These are phyloP conservation scores for Anser cygnoides DNA, from an alignment of 2,113 vertebrate genomes.

Conservation along the genomic window DNA sequence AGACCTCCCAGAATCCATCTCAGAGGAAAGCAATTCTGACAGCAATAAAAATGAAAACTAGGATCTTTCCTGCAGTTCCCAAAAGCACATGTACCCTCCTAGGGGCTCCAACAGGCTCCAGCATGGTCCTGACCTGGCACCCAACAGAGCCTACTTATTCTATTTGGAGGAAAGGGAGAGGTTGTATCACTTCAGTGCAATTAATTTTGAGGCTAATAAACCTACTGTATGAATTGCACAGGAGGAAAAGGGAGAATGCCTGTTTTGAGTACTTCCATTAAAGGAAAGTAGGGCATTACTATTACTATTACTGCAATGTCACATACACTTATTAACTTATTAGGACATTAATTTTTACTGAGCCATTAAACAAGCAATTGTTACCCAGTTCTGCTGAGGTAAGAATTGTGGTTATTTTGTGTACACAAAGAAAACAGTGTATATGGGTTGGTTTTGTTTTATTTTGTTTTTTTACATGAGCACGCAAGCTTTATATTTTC, in stretches of 20 bases:
- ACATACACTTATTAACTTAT: not conserved
- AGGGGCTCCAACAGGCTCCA: not conserved
- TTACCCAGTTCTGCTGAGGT: not conserved
- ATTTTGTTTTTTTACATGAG: not conserved
- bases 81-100: not conserved
- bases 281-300: not conserved
- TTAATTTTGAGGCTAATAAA: not conserved
- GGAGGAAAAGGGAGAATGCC: fast-evolving
- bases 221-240: not conserved
- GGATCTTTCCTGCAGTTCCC: not conserved
- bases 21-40: not conserved
- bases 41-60: not conserved
- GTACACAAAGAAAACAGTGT: not conserved
- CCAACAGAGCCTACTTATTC: fast-evolving
- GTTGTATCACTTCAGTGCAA: not conserved
- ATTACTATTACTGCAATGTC: not conserved
- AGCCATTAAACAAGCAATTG: not conserved
- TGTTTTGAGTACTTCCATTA: not conserved
- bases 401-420: not conserved
- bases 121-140: not conserved
- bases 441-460: not conserved
- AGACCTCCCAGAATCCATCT: not conserved
- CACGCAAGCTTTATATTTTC: not conserved
- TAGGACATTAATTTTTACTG: not conserved
- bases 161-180: not conserved